Conservation (phyloP, 1,140 invertebrate species). For the Rhizoglyphus robini region DNA sequence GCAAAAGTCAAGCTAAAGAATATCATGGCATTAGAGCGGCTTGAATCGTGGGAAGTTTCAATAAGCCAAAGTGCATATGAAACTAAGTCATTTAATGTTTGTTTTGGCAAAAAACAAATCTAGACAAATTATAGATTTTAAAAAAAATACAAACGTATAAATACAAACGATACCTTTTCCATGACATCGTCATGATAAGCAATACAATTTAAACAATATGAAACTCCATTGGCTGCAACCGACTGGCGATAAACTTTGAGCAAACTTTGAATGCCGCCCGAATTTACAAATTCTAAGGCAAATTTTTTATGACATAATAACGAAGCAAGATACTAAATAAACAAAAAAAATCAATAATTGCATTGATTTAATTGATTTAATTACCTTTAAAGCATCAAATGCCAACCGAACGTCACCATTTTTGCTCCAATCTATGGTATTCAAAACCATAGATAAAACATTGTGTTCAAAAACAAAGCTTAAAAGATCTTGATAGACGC, state of each 20-base stretch:
- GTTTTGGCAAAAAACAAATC: slow-evolving; percentile 23
- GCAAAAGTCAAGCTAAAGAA: slow-evolving; percentile 81
- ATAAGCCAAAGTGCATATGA: slow-evolving; percentile 76
- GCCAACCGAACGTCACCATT: slow-evolving; percentile 76
- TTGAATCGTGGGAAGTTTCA: slow-evolving; percentile 89
- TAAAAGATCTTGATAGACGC: slow-evolving; percentile 91
- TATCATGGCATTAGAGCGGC: slow-evolving; percentile 89
- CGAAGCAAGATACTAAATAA: slow-evolving; percentile 75
- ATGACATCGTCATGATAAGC: slow-evolving; percentile 95
- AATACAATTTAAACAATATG: slow-evolving; percentile 87
- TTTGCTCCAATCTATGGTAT: slow-evolving; percentile 75
- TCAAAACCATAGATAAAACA: slow-evolving; percentile 70
- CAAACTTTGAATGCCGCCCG: slow-evolving; percentile 62
- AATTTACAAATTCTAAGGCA: slow-evolving; percentile 79
- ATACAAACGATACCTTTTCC: slow-evolving; percentile 73
- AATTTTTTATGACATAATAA: slow-evolving; percentile 94
- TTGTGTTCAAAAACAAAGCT: slow-evolving; percentile 81
- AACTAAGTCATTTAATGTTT: slow-evolving; percentile 23
- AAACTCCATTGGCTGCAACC: slow-evolving; percentile 85
- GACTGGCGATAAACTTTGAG: slow-evolving; percentile 78
- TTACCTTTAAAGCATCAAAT: slow-evolving; percentile 62
- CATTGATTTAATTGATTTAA: background rate
- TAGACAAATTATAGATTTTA: slow-evolving; percentile 19
- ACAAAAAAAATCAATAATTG: slow-evolving; percentile 1
- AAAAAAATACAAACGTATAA: slow-evolving; percentile 17